phyloP scores from a whole-genome alignment of 1,140 invertebrate species.

The Cotesia typhae region DNA sequence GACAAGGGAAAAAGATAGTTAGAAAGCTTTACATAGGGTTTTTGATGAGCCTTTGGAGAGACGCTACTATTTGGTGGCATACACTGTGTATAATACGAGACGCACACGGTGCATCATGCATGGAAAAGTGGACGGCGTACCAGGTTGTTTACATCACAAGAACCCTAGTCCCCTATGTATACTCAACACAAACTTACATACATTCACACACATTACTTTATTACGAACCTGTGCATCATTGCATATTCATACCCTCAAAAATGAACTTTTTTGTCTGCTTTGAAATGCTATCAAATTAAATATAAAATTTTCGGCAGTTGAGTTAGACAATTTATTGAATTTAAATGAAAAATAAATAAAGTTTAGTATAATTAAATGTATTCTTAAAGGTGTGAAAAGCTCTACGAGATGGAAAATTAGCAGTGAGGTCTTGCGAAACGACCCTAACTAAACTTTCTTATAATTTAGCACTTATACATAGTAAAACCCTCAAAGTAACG shows the following conservation, averaged over 20 bases:
- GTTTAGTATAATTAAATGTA: background rate
- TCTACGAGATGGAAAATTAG: constrained; percentile 38
- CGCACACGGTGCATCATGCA: constrained; percentile 25
- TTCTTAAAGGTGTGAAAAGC: constrained; percentile 27
- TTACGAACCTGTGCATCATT: background rate
- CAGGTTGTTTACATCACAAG: constrained; percentile 28
- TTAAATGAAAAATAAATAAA: background rate
- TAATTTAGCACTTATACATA: background rate
- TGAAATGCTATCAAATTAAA: constrained; percentile 9
- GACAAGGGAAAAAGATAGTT: constrained; percentile 13
- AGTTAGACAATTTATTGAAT: constrained; percentile 14
- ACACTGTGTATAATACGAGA: background rate
- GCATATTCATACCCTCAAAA: constrained; percentile 23
- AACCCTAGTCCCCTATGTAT: background rate
- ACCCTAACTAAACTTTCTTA: constrained; percentile 19
- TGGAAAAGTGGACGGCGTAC: constrained; percentile 24
- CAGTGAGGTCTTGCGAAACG: constrained; percentile 40
- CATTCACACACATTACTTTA: background rate
- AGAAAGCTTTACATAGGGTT: constrained; percentile 33
- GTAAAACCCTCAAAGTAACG: constrained; percentile 14
- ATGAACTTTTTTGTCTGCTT: background rate
- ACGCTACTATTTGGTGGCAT: background rate
- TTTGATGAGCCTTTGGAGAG: constrained; percentile 22
- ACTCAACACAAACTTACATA: background rate
- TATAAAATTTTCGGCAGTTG: background rate